These are phyloP conservation scores for Glareola pratincola DNA, from an alignment of 2,113 vertebrate genomes.

Conservation along the genomic window DNA sequence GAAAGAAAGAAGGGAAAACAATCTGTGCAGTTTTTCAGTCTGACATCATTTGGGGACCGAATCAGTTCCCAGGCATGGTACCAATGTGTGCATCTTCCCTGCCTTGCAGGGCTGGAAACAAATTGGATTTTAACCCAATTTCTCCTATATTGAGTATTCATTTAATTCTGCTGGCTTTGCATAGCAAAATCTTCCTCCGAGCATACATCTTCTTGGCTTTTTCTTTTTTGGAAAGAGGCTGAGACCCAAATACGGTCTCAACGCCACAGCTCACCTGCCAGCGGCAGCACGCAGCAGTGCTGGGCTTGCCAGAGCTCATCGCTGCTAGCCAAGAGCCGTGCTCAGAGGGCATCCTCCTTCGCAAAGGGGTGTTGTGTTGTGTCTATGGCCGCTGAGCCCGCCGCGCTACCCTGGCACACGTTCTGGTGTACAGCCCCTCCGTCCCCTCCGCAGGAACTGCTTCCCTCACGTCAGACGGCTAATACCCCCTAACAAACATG, in stretches of 20 bases:
- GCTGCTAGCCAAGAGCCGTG: background rate
- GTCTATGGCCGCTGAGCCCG: accelerated
- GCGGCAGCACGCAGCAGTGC: accelerated
- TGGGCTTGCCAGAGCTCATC: background rate
- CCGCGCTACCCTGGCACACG: accelerated
- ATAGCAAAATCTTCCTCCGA: background rate
- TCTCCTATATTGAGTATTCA: background rate
- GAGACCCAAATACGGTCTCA: background rate
- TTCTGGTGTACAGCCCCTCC: background rate
- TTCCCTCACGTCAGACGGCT: background rate
- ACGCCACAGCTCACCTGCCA: background rate
- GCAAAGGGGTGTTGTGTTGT: background rate
- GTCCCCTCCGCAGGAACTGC: accelerated
- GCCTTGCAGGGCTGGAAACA: background rate
- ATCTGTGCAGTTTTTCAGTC: accelerated
- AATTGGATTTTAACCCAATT: background rate
- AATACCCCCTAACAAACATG: background rate
- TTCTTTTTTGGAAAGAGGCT: background rate
- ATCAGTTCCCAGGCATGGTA: background rate
- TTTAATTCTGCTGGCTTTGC: background rate
- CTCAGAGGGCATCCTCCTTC: background rate
- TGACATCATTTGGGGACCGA: background rate
- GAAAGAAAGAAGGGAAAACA: no score
- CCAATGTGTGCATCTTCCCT: background rate
- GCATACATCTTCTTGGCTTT: background rate